Conservation (phyloP, 2,113 vertebrate genomes). For the Myiopsitta monachus region DNA sequence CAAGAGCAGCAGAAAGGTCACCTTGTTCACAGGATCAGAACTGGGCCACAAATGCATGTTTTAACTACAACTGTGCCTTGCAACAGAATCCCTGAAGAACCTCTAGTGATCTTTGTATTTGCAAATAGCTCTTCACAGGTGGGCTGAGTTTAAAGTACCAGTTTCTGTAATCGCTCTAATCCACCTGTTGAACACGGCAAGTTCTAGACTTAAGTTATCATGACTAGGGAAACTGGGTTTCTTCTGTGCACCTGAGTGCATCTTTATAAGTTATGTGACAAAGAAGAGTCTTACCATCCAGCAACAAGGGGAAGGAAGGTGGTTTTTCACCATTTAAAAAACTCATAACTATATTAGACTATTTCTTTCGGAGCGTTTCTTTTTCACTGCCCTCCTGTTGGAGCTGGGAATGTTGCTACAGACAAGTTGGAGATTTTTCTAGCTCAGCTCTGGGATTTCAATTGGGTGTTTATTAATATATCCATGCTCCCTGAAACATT, state of each 20-base stretch:
- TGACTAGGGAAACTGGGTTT: neutral
- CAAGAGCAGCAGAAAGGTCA: neutral
- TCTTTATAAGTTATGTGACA: neutral
- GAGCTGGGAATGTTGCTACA: neutral
- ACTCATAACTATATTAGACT: neutral
- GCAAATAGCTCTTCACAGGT: neutral
- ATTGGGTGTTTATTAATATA: neutral
- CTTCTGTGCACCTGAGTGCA: neutral
- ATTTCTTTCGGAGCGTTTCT: neutral
- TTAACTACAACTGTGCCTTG: neutral
- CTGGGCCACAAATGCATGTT: neutral
- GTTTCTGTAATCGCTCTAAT: neutral
- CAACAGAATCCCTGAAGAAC: neutral
- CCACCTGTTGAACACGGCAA: neutral
- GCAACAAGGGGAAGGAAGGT: neutral
- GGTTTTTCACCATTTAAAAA: neutral
- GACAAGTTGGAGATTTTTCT: neutral
- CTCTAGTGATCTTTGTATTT: fast-evolving
- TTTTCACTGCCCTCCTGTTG: neutral
- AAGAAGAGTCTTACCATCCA: neutral
- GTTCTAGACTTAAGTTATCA: neutral
- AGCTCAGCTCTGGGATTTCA: neutral
- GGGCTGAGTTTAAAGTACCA: neutral
- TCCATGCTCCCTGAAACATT: neutral
- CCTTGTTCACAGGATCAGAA: neutral